phyloP scores from a whole-genome alignment of 64 coral and sea anemone genomes.

The Stylophora pistillata region DNA sequence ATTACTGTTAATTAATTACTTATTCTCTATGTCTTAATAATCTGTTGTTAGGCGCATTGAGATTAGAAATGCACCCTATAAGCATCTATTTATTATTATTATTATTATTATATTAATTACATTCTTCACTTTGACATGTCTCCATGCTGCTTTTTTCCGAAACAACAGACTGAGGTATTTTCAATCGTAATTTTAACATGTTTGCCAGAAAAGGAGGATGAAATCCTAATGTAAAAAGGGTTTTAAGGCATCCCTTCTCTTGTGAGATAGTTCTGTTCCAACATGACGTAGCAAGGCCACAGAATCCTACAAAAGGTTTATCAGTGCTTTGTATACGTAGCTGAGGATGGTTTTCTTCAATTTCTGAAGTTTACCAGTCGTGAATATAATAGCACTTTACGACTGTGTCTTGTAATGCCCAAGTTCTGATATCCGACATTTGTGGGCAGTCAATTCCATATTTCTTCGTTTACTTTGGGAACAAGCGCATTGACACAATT shows the following conservation, averaged over 20 bases:
- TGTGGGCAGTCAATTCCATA: background rate
- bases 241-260: constrained; percentile 43
- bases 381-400: constrained; percentile 10
- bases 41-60: too few species aligned
- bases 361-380: background rate
- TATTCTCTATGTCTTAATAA: too few species aligned
- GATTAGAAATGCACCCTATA: too few species aligned
- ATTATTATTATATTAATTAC: too few species aligned
- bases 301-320: constrained; percentile 38
- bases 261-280: constrained; percentile 25
- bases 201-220: constrained; percentile 10
- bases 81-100: too few species aligned
- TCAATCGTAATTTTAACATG: constrained; percentile 66
- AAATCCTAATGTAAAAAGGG: constrained; percentile 7
- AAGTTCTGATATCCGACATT: constrained; percentile 12
- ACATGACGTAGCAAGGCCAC: constrained; percentile 44
- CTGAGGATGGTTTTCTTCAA: constrained; percentile 23
- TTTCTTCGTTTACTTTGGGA: constrained; percentile 25
- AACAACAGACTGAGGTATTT: too few species aligned
- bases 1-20: too few species aligned
- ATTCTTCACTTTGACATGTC: too few species aligned
- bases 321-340: constrained; percentile 25
- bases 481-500: constrained; percentile 11
- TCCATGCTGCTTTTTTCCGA: too few species aligned
- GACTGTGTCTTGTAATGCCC: constrained; percentile 11